Evolutionary conservation across 2,797 vertebrate species (phyloP).

Genomic region (Spatula versicolor): DNA sequence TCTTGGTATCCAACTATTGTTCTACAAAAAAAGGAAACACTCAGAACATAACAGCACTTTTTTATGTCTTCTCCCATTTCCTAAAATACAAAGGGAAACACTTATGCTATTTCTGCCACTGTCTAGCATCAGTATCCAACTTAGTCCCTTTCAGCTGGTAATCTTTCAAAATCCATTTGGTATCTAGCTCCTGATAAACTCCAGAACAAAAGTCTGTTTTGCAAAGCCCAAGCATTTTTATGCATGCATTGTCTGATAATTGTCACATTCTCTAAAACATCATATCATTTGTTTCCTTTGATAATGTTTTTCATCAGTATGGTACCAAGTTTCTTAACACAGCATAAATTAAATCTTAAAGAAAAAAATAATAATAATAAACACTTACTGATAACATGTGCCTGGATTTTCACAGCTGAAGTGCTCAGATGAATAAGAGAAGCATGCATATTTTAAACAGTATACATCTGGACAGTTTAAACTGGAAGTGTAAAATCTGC

Average conservation of each 20-base stretch:
- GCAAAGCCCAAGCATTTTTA: neutral
- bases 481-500: neutral
- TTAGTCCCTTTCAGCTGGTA: neutral
- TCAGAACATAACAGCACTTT: neutral
- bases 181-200: neutral
- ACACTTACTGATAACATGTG: neutral
- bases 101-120: neutral
- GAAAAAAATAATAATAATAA: neutral
- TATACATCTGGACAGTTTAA: neutral
- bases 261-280: neutral
- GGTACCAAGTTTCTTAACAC: neutral
- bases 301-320: neutral
- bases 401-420: neutral
- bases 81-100: neutral
- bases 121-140: neutral
- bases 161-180: neutral
- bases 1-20: neutral
- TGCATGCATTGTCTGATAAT: neutral
- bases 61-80: neutral
- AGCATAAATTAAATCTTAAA: neutral
- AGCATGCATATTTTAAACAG: neutral
- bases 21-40: neutral
- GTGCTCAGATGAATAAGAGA: neutral
- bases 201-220: neutral
- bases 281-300: neutral